A percentile compares a stretch with the other conserved stretches of the same genome.
phyloP scores from a whole-genome alignment of 2,113 vertebrate genomes.

The Emydocephalus ijimae region DNA sequence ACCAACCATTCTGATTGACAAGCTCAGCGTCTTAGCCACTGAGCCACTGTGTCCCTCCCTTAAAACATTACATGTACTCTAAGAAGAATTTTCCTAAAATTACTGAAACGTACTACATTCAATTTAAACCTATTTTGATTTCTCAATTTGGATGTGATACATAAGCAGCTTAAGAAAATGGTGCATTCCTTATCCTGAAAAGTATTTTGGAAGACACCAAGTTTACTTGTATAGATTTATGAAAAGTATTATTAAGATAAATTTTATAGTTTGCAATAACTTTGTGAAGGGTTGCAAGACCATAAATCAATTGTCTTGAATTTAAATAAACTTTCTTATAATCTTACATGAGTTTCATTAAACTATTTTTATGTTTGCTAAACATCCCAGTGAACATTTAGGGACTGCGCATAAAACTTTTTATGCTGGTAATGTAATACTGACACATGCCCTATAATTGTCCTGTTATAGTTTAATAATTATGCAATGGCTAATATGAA shows the following conservation, averaged over 20 bases:
- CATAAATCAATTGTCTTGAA: neutral
- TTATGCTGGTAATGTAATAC: neutral
- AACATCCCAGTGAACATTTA: neutral
- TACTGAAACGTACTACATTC: neutral
- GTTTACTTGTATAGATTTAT: neutral
- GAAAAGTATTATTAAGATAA: neutral
- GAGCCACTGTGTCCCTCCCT: neutral
- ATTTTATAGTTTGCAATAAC: neutral
- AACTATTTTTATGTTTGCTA: neutral
- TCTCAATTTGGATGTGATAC: neutral
- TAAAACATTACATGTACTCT: neutral
- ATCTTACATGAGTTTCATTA: neutral
- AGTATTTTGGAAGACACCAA: neutral
- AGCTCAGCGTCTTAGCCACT: too few species aligned
- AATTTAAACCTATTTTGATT: neutral
- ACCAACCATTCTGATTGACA: too few species aligned
- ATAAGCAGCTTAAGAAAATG: neutral
- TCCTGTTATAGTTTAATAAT: neutral
- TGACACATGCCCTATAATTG: neutral
- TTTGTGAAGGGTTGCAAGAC: neutral
- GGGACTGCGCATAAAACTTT: neutral
- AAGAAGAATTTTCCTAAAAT: neutral
- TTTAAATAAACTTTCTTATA: neutral
- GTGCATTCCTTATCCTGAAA: neutral
- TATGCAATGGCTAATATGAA: neutral